Base-by-base conservation (phyloP, 92 coral and sea anemone species). In the Bergia puertoricense region DNA sequence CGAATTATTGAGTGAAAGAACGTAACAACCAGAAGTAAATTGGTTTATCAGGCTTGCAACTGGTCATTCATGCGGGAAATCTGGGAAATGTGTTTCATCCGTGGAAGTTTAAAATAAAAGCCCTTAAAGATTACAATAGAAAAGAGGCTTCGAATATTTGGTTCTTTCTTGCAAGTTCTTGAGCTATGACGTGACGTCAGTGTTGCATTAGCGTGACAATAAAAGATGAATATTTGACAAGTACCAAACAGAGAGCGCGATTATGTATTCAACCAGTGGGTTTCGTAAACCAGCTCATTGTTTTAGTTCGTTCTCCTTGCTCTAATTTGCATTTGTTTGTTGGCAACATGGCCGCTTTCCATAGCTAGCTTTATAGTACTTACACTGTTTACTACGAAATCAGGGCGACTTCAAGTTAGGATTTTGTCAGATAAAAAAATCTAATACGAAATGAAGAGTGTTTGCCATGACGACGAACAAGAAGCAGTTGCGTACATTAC, bases 301-400 rank as follows among this genome's bases (percentile, higher is more conserved):
- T 82, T 22, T 40, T 82, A 41, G 43, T 9, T 41, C 62, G 39
- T 44, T 44, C 40, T 16, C 44, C 65, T 9, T 1, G 9, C 36
- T 43, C 48, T 82, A 7, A 82, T 82, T 82, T 82, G 86, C 86
- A 82, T 82, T 82, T 82, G 86, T 82, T 82, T 82, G 86, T 82
- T 82, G 59, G 86, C 86, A 82, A 82, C 86, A 82, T 67, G 86
- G 86, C 86, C 48, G 76, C 86, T 66, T 66, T 82, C 14, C 86
- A 67, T 16, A 20, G 69, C n/a, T 18, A 16, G 69, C 22, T 18
- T 16, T 62, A 62, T 18, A 62, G 69, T 62, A 62, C 1, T 62
- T 62, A 4, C 69, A 16, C 7, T 62, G 69, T 15, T 16, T 48
- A 13, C 59, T 10, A 10, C 30, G 18, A 62, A 62, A 62, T 62